These are phyloP conservation scores for Netelia inedita DNA, from an alignment of 2,888 invertebrate species.

Conservation along the genomic window DNA sequence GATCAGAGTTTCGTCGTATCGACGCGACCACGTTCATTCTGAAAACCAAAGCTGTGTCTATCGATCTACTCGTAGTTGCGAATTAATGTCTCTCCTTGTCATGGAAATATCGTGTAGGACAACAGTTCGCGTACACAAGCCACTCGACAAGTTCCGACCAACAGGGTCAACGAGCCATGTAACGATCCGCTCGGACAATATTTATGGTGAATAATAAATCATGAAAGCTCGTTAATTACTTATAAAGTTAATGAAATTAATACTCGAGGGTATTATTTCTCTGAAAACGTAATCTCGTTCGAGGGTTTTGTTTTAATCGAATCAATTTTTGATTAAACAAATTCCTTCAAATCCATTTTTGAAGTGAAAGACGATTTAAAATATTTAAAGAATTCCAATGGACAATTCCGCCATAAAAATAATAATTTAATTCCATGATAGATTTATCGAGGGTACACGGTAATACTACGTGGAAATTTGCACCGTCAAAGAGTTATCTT, in stretches of 20 bases:
- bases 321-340: no score
- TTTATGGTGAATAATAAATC: background rate
- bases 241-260: conserved; percentile 3
- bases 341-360: no score
- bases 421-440: no score
- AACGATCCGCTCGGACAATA: conserved; percentile 40
- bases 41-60: conserved; percentile 24
- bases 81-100: conserved; percentile 39
- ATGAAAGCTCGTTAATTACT: conserved; percentile 7
- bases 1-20: conserved; percentile 5
- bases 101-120: conserved; percentile 49
- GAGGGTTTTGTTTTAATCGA: no score
- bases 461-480: no score
- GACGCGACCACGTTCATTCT: conserved; percentile 1
- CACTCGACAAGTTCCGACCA: conserved; percentile 33
- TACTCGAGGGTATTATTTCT: background rate
- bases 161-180: conserved; percentile 36
- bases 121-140: conserved; percentile 30
- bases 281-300: background rate
- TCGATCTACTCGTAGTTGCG: conserved; percentile 29
- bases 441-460: no score
- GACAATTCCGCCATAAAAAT: background rate
- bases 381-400: no score
- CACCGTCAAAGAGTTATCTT: no score
- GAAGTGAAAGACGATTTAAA: no score